Conservation (phyloP, 2,113 vertebrate species). For the Aplodontia rufa region DNA sequence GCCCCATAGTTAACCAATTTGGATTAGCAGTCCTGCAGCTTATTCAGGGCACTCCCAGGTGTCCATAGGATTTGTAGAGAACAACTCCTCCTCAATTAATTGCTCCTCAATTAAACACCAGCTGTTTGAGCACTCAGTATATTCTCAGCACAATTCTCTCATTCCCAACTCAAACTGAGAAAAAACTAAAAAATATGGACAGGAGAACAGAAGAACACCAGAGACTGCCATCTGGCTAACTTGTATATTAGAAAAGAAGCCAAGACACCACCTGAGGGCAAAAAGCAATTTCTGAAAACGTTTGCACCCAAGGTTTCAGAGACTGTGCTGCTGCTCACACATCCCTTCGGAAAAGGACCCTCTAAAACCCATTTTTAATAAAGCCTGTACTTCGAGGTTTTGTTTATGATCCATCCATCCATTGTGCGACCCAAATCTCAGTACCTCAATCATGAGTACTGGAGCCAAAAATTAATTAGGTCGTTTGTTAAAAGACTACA, state of each 20-base stretch:
- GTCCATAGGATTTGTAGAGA: neutral
- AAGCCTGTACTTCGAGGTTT: neutral
- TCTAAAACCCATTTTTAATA: neutral
- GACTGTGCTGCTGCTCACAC: neutral
- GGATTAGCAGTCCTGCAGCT: neutral
- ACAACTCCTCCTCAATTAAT: too few relatives aligned
- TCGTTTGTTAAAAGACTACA: neutral
- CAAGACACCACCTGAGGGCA: neutral
- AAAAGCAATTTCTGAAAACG: neutral
- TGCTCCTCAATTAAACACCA: neutral
- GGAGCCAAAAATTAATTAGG: neutral
- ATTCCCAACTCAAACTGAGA: slow-evolving; percentile 3
- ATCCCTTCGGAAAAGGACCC: neutral
- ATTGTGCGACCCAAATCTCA: neutral
- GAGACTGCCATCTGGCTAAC: too few relatives aligned
- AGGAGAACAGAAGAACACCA: neutral
- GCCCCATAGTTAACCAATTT: neutral
- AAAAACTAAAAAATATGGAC: neutral
- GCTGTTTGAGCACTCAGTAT: neutral
- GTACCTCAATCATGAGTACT: neutral
- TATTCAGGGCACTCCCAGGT: neutral
- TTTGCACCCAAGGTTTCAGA: neutral
- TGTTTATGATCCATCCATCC: neutral
- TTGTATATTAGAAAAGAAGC: neutral
- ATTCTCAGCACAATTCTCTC: neutral